Base-by-base conservation (phyloP, 2,888 invertebrate species). In the Dynastes grantii region DNA sequence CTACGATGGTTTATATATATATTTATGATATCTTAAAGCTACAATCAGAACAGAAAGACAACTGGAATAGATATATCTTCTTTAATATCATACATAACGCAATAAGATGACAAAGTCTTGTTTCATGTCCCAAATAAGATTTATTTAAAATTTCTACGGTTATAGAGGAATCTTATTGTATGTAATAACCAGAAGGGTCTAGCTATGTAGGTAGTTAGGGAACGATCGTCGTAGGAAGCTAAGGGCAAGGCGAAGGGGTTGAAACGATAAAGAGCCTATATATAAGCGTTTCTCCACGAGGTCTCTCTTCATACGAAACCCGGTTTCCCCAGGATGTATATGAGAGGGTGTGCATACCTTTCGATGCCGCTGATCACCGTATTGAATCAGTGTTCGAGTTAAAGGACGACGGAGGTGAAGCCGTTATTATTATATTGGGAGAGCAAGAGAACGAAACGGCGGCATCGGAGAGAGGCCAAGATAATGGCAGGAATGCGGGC, bases 401-500 rank as follows among this genome's bases (percentile, higher is more conserved):
- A 80, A 71, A 78, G 80, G 75, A 80, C 80, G 78, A 55, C 55
- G 16, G 45, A 76, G 61, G 68, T 37, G 40, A 53, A 55, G 58
- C 55, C 27, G 71, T 55, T 55, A 55, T 45, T 55, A 55, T 55
- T 55, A 37, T 40, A 77, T 67, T 22, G 76, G 27, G 65, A 78
- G 49, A 58, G 79, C 71, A 32, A 70, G 70, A 67, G 58, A 37
- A 58, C 37, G 77, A 77, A 40, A 37, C 22, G 49, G 68, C 37
- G 67, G 75, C 22, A 40, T 40, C 45, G 37, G 65, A 65, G 51
- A 78, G 76, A 45, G 80, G 61, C 76, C 40, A 85, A 83, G 85
- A 85, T 86, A 86, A 86, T 86, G 84, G 86, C 83, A 85, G 87
- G 87, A 87, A 86, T 87, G 86, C 85, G 86, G 85, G 85, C 85